A percentile compares a stretch with the other conserved stretches of the same genome.
Conservation (phyloP, 2,113 vertebrate species). For the Actinemys pallida region DNA sequence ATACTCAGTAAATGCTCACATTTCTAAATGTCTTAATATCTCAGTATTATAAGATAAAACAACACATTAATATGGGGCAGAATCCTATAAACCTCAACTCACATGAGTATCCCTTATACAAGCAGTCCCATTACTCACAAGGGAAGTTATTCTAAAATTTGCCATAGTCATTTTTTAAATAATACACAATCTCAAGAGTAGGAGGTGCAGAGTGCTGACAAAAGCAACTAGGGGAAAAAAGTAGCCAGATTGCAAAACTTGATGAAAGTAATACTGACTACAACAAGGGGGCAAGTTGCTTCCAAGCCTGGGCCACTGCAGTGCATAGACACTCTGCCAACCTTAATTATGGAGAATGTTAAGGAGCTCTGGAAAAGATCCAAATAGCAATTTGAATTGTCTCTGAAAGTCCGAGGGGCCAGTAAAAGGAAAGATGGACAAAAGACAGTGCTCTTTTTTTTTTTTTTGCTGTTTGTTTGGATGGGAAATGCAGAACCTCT, state of each 20-base stretch:
- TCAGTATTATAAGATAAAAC: fast-evolving
- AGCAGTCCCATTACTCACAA: background rate
- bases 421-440: background rate
- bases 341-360: constrained; percentile 10
- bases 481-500: background rate
- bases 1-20: background rate
- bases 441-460: background rate
- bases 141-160: background rate
- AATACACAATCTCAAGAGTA: background rate
- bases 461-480: background rate
- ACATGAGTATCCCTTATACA: background rate
- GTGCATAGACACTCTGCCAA: background rate
- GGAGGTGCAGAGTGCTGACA: background rate
- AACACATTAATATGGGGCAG: fast-evolving
- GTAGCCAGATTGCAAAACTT: background rate
- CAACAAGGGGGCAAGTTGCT: background rate
- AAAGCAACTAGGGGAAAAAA: background rate
- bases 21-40: background rate
- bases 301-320: fast-evolving
- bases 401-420: fast-evolving
- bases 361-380: constrained; percentile 27
- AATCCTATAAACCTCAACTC: background rate
- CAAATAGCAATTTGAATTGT: background rate
- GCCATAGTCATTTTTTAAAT: background rate
- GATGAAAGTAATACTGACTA: constrained; percentile 55